Evolutionary conservation across 2,888 invertebrate genomes (phyloP), one percentile per base, ranked within the genome.

Genomic region (Blera fallax): DNA sequence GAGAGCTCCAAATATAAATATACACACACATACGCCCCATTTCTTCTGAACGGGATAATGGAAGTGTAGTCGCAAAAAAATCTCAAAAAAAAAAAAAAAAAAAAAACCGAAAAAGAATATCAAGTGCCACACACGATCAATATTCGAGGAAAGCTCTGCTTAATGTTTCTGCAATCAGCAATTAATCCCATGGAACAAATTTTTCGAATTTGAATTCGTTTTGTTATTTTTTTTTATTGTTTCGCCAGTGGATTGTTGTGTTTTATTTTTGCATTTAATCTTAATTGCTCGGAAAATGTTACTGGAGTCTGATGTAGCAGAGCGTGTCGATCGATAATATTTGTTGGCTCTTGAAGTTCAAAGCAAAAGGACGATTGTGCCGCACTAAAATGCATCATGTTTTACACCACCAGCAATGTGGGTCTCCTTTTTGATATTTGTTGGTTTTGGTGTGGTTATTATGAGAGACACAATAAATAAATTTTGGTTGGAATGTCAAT

Each of bases 111-210:
- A 70, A 32, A 14, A 8, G 18, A 72, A 56, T 14, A 60, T 73
- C 60, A 84, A 79, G 67, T 74, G 29, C 84, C 74, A 74, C 73
- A 74, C 69, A 74, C 74, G 74, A 74, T 79, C 79, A 64, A 52
- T 65, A 50, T 81, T 67, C 62, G 54, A 37, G 32, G 79, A 84
- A 84, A 84, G 79, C 50, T 80, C 69, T 84, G 84, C 70, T 58
- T 65, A 84, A 80, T 84, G 74, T 70, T 50, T 79, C 58, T 32
- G 69, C 80, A 74, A 84, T 84, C 80, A 70, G 80, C 69, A 84
- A 84, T 80, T 80, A 80, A 64, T 84, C 84, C 84, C 84, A 84
- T 69, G 84, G 80, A 84, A 56, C 69, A 69, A 74, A 74, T 79
- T 69, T 84, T 80, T 64, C 40, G 56, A 74, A 80, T 67, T 65